Evolutionary conservation across 2,113 vertebrate species (phyloP), one percentile per base, ranked within the genome.

Genomic region (Abramis brama): DNA sequence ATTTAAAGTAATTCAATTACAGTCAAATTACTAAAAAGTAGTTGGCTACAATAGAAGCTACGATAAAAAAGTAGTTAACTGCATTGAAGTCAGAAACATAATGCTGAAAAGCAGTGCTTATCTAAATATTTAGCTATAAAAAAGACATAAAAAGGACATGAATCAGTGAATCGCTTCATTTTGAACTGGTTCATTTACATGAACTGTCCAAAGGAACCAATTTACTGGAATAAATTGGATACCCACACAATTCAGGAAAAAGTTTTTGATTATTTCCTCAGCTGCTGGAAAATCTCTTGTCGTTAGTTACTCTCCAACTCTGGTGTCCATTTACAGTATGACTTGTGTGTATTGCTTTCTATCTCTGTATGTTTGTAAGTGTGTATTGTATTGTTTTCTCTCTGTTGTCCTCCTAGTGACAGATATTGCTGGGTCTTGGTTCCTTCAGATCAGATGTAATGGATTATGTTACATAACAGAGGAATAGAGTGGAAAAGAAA

Each of bases 401-500:
- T 59, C 10, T 6, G 36, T 70, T 75, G 60, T 89, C 79, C 70
- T 87, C 66, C 66, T 82, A 83, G 25, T 87, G 84, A 79, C 79
- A 74, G 52, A 75, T 52, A 85, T 86, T 86, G 66, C 79, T 50
- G 79, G 78, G 75, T 86, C 75, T 68, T 79, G 82, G 17, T 64
- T 86, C 70, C 9, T 50, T 88, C 64, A 52, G 74, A 83, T 87
- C 43, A 80, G 62, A 39, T 87, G 75, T 90, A 89, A 90, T 90
- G 86, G 87, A 86, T 81, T 88, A 39, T 84, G 66, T 89, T 90
- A 84, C 85, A 79, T 87, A 87, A 89, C 17, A 52, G 47, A 79
- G 7, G 25, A 33, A 57, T 30, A 50, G 68, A 4, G 70, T 25
- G 68, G 19, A n/a, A 25, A 52, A 39, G 27, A 64, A 45, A 60